Evolutionary conservation across 2,888 invertebrate genomes (phyloP), one percentile per base, ranked within the genome.

Genomic region (Zygaena filipendulae): DNA sequence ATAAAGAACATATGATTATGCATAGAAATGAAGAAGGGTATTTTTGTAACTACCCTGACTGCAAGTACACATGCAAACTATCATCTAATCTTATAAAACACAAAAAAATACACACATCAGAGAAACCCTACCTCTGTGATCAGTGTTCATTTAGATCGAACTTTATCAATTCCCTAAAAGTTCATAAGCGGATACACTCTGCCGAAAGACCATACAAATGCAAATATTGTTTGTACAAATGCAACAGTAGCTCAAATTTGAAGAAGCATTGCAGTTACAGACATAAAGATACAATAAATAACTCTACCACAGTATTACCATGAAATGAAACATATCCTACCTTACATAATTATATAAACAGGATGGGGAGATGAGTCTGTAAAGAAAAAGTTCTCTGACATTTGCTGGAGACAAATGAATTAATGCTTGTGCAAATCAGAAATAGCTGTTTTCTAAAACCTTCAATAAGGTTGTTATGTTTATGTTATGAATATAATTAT

Each of bases 1-100:
- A 71, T 27, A 55, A 63, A 31, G 59, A 70, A 29, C 75, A 74
- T 47, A 49, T 58, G 40, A 67, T 63, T 40, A 54, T 59, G 14
- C 75, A 75, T 48, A 79, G 67, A 27, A 60, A 66, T 29, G 69
- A 72, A 38, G 60, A 66, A 16, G 79, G 23, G 18, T 33, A 66
- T 52, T 38, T 49, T 12, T 85, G 85, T 55, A 62, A 80, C 36
- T 69, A 61, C 40, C 68, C 74, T 37, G 62, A 71, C 21, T 85
- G 85, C 47, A 61, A 60, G 18, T 85, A 85, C 52, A 67, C 64
- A 35, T 71, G 82, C 35, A 83, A 82, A 52, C 43, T 70, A 20
- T 63, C 66, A 12, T 74, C 69, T 21, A 81, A 81, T 46, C 53
- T 81, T n/a, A 59, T 58, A 21, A 80, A 75, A 39, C 80, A 81